Evolutionary conservation across 2,113 vertebrate genomes (phyloP), one percentile per base, ranked within the genome.

Genomic region (Perca fluviatilis): DNA sequence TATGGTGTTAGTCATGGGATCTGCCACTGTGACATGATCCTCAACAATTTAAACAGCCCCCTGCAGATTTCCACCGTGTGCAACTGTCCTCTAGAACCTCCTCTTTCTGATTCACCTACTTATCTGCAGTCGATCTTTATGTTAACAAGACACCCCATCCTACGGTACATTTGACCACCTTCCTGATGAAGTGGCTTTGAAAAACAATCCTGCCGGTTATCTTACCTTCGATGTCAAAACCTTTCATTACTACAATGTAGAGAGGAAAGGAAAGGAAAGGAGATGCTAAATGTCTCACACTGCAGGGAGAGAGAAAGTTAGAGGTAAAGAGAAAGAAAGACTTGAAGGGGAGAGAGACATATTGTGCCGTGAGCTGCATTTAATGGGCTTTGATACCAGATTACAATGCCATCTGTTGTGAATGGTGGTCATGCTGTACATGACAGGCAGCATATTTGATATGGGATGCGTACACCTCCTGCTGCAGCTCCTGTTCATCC

Each of bases 331-430:
- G 60, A 69, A 67, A 21, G 19, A n/a, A 60, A 25, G 51, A 67
- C 47, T 64, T 25, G 18, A 62, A 64, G 77, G 6, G 25, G 40
- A 79, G 57, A 30, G 57, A 74, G 86, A 77, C 86, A 91, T 91
- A 86, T 85, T 89, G 91, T 80, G 71, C 9, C 30, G 47, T 82
- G 83, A 91, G 89, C 84, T 84, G 76, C 57, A 73, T 84, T 89
- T 83, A 90, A 80, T 46, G 61, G 80, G 72, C 85, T 89, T 82
- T 92, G 86, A 88, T 92, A 87, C 83, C 67, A 89, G 87, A 92
- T 92, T 89, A 90, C 5, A 67, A 86, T 14, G 67, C 88, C 91
- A 91, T 92, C 88, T 93, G 92, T 56, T 84, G 79, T 64, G 53
- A 88, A 74, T 27, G 74, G 62, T 77, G 78, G 72, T 88, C 85